Conservation (phyloP, 2,797 vertebrate genomes). For the Anas acuta region DNA sequence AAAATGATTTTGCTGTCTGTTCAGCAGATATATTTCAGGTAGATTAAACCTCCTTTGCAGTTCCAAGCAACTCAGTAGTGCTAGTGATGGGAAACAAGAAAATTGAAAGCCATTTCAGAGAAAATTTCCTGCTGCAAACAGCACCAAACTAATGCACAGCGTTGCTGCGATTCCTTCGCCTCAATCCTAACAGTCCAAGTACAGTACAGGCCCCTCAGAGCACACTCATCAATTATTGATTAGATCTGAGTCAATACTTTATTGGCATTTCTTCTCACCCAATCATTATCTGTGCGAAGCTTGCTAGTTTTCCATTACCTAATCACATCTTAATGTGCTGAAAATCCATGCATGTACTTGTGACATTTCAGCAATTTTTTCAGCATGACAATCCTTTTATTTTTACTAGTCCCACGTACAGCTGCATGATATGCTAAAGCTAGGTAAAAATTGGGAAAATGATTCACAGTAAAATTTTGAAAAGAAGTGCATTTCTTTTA, state of each 20-base stretch:
- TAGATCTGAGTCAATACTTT: background rate
- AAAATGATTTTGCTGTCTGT: background rate
- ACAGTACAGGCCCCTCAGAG: background rate
- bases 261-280: background rate
- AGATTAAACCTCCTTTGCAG: background rate
- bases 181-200: background rate
- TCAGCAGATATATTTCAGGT: background rate
- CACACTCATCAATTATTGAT: accelerated
- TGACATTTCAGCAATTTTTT: background rate
- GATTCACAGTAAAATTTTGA: slow-evolving; percentile 16
- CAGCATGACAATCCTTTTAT: slow-evolving; percentile 47
- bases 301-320: background rate
- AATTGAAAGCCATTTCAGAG: background rate
- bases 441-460: background rate
- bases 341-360: background rate
- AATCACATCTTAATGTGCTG: background rate
- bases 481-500: slow-evolving; percentile 26
- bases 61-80: background rate
- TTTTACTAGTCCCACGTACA: background rate
- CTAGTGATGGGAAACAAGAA: background rate
- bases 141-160: background rate
- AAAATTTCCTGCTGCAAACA: background rate
- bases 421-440: background rate
- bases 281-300: background rate
- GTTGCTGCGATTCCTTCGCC: background rate